Evolutionary conservation across 2,797 vertebrate genomes (phyloP), one percentile per base, ranked within the genome.

Genomic region (Benthosema pterotum): DNA sequence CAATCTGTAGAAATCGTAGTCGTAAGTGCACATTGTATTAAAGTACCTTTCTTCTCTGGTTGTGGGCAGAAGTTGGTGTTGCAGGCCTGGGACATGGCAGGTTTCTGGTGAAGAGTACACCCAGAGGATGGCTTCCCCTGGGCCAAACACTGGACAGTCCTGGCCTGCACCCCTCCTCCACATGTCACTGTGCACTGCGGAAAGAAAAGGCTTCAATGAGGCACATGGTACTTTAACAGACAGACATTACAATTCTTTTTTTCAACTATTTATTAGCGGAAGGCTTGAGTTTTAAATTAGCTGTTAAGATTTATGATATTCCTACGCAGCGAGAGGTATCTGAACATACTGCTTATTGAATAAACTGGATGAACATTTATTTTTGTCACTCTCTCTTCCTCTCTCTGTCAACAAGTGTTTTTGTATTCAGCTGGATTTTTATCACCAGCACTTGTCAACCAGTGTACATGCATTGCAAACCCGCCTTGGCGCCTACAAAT

Each of bases 111-210:
- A 2, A 67, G 8, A 17, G 79, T 60, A 63, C 95, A 97, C 17
- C 91, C 84, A 0, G 85, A 43, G 11, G 92, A 90, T 0, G 86
- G 87, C 43, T 80, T 91, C 45, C 92, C 92, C n/a, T 88, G 81
- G 0, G 71, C 62, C 63, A 94, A 88, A 75, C 96, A 97, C 43
- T 94, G 94, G 52, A 96, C 93, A 0, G 87, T 85, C 57, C 95
- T 89, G 15, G 84, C 85, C 86, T 94, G 94, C 51, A 95, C 92
- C 0, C 96, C 96, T 17, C 95, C 95, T 5, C 96, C 96, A 66
- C 96, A 97, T n/a, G 93, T 93, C 74, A 95, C 94, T 0, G 96
- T 92, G 73, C 96, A 97, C 96, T 97, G 85, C 2, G 22, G 48
- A n/a, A 42, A 17, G 75, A 17, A 71, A 66, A 68, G 13, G 17